Conservation (phyloP, 2,797 vertebrate genomes). For the Phataginus tetradactyla region DNA sequence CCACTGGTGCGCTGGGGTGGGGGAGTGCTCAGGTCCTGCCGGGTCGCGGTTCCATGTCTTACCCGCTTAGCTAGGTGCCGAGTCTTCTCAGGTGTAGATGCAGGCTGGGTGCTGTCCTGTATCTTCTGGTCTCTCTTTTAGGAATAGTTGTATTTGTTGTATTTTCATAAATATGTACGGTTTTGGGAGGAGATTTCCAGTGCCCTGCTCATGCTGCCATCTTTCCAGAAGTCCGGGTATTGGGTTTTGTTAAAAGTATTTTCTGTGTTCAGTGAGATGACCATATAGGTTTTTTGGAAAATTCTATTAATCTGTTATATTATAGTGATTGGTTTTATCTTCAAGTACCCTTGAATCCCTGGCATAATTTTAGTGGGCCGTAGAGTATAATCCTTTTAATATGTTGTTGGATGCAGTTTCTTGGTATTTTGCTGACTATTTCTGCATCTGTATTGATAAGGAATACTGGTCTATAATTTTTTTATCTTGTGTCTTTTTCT, state of each 20-base stretch:
- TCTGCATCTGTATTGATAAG: background rate
- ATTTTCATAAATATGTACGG: too few relatives aligned
- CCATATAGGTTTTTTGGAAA: background rate
- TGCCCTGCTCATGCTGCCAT: too few relatives aligned
- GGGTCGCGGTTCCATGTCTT: too few relatives aligned
- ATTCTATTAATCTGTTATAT: background rate
- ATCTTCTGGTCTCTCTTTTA: too few relatives aligned
- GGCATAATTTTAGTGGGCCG: background rate
- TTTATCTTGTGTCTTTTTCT: background rate
- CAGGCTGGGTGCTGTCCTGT: too few relatives aligned
- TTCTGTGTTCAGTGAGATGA: background rate
- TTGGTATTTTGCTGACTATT: background rate
- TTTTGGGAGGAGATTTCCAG: too few relatives aligned
- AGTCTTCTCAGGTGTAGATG: too few relatives aligned
- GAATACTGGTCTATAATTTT: background rate
- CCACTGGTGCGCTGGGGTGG: too few relatives aligned
- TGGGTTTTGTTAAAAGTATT: background rate
- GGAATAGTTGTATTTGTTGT: too few relatives aligned
- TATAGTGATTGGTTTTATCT: background rate
- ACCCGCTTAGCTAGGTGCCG: too few relatives aligned
- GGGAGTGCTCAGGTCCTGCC: too few relatives aligned
- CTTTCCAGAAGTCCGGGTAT: too few relatives aligned
- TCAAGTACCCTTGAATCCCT: background rate
- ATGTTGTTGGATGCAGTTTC: background rate
- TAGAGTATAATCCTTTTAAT: background rate